Conservation (phyloP, 2,113 vertebrate genomes). For the Pangasianodon gigas region DNA sequence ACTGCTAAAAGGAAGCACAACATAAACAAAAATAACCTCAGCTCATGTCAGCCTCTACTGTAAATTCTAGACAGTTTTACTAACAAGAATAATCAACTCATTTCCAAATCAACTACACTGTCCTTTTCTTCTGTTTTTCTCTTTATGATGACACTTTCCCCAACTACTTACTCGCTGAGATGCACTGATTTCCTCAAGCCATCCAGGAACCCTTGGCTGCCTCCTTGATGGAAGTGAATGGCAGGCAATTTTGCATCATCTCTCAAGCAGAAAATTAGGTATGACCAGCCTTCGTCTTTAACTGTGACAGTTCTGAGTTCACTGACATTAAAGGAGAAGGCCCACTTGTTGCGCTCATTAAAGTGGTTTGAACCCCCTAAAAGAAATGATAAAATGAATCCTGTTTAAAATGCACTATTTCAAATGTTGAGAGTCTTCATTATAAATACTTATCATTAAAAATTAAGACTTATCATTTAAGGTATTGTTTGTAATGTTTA, state of each 20-base stretch:
- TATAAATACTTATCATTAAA: neutral
- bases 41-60: neutral
- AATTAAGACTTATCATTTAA: neutral
- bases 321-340: slow-evolving; percentile 84
- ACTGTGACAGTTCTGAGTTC: slow-evolving; percentile 88
- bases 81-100: neutral
- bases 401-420: neutral
- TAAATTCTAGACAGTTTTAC: neutral
- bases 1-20: neutral
- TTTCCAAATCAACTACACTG: neutral
- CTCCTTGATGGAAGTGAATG: slow-evolving; percentile 94
- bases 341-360: slow-evolving; percentile 81
- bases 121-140: neutral
- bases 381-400: neutral
- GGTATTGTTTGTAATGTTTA: neutral
- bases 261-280: slow-evolving; percentile 85
- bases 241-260: slow-evolving; percentile 82
- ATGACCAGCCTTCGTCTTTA: slow-evolving; percentile 88
- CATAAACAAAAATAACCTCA: neutral
- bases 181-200: slow-evolving; percentile 83
- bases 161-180: slow-evolving; percentile 85
- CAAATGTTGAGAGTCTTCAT: neutral
- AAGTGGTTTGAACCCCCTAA: slow-evolving; percentile 66
- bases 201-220: slow-evolving; percentile 84
- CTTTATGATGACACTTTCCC: neutral